These are phyloP conservation scores for Physella acuta DNA, from an alignment of 1,140 invertebrate species.

Conservation along the genomic window DNA sequence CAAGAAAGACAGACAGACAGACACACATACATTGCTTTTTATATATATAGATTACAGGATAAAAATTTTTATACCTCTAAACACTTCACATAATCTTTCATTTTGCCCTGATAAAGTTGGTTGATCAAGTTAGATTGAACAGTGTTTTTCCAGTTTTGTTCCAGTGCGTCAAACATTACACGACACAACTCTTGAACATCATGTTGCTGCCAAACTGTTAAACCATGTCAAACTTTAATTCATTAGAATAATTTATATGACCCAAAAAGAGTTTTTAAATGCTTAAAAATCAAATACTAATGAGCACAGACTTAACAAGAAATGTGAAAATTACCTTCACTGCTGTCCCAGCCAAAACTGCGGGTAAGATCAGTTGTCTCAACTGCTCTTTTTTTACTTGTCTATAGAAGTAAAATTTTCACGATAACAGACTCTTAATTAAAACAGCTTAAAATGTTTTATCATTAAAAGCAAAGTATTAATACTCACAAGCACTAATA, in stretches of 20 bases:
- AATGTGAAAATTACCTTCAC: constrained; percentile 64
- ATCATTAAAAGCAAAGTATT: too few species aligned
- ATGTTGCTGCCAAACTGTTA: constrained; percentile 83
- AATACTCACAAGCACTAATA: too few species aligned
- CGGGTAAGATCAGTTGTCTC: constrained; percentile 86
- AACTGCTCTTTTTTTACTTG: constrained; percentile 70
- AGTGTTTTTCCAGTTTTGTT: constrained; percentile 82
- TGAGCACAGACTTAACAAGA: too few species aligned
- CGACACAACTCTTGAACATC: constrained; percentile 89
- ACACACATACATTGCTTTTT: too few species aligned
- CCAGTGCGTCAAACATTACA: constrained; percentile 90
- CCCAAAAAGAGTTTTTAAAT: too few species aligned
- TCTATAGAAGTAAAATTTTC: constrained; percentile 62
- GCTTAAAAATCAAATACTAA: too few species aligned
- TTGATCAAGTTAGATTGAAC: constrained; percentile 83
- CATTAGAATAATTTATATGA: too few species aligned
- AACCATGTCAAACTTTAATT: too few species aligned
- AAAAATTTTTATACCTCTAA: constrained; percentile 64
- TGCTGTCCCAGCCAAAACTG: constrained; percentile 90
- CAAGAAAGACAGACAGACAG: too few species aligned
- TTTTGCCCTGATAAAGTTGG: constrained; percentile 76
- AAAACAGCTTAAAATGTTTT: too few species aligned
- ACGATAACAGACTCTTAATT: too few species aligned
- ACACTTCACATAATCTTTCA: constrained; percentile 91
- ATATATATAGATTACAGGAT: neutral